A percentile compares a stretch with the other conserved stretches of the same genome.
Evolutionary conservation across 2,113 vertebrate species (phyloP).

Genomic region (Cisticola juncidis): DNA sequence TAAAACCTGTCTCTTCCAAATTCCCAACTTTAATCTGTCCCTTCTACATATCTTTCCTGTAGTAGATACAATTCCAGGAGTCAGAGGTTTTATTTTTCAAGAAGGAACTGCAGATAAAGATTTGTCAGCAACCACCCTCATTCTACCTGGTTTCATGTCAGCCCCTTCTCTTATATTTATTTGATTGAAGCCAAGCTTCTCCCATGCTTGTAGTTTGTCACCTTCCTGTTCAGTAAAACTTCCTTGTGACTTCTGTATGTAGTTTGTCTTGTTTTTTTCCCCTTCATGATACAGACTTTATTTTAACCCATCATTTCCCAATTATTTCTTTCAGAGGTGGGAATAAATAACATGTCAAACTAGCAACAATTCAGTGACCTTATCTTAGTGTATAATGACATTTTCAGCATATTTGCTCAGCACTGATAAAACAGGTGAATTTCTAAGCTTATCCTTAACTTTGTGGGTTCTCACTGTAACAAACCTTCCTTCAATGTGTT

Average conservation of each 20-base stretch:
- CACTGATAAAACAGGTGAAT: background rate
- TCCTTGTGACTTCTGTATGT: background rate
- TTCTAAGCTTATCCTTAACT: constrained; percentile 9
- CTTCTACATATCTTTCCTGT: background rate
- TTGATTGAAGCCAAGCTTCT: background rate
- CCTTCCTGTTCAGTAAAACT: background rate
- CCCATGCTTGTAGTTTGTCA: background rate
- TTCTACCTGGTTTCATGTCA: background rate
- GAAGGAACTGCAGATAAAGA: background rate
- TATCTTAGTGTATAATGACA: background rate
- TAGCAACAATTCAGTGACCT: background rate
- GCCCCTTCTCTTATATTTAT: background rate
- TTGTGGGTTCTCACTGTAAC: background rate
- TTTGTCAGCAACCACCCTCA: background rate
- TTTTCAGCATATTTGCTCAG: background rate
- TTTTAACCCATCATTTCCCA: constrained; percentile 32
- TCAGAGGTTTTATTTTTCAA: background rate
- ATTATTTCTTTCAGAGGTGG: background rate
- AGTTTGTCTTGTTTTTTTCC: background rate
- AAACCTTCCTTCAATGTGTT: background rate
- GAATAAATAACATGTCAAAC: background rate
- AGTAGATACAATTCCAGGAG: background rate
- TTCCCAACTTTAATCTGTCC: background rate
- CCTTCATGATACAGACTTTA: background rate
- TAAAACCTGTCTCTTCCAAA: background rate